Evolutionary conservation across 1,140 invertebrate species (phyloP).

Genomic region (Drosophila sturtevanti): DNA sequence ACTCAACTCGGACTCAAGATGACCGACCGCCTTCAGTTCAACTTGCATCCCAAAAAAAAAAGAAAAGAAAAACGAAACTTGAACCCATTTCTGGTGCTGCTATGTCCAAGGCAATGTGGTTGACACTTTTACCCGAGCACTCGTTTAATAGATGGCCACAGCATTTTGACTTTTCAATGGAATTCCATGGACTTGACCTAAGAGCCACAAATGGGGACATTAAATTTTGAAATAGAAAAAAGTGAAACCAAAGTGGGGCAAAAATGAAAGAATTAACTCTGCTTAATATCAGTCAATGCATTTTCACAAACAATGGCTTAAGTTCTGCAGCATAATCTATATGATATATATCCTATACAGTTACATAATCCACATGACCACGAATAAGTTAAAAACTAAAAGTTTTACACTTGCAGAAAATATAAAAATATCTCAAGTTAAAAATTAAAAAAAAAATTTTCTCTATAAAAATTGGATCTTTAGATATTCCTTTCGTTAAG

Average conservation of each 20-base stretch:
- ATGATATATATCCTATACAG: not conserved
- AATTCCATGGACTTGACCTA: conserved; percentile 74
- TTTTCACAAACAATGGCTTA: not conserved
- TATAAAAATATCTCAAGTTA: not conserved
- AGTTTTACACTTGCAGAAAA: not conserved
- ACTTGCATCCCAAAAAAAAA: not conserved
- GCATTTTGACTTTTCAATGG: conserved; percentile 55
- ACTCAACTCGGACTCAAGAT: conserved; percentile 57
- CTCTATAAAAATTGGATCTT: too few species aligned
- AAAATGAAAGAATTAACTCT: not conserved
- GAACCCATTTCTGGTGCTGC: conserved; percentile 16
- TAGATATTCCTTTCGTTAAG: too few species aligned
- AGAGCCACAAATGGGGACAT: conserved; percentile 70
- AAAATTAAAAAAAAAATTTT: too few species aligned
- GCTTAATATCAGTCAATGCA: not conserved
- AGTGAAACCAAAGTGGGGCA: conserved; percentile 61
- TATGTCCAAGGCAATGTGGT: conserved; percentile 67
- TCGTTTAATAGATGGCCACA: conserved; percentile 63
- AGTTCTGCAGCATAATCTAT: not conserved
- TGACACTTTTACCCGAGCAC: conserved; percentile 64
- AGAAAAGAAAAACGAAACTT: not conserved
- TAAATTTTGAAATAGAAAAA: conserved; percentile 52
- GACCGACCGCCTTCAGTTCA: conserved; percentile 48
- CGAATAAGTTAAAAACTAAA: not conserved
- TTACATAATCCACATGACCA: not conserved